A percentile compares a stretch with the other conserved stretches of the same genome.
Evolutionary conservation across 2,113 vertebrate species (phyloP).

Genomic region (Potamarius usumacintae): DNA sequence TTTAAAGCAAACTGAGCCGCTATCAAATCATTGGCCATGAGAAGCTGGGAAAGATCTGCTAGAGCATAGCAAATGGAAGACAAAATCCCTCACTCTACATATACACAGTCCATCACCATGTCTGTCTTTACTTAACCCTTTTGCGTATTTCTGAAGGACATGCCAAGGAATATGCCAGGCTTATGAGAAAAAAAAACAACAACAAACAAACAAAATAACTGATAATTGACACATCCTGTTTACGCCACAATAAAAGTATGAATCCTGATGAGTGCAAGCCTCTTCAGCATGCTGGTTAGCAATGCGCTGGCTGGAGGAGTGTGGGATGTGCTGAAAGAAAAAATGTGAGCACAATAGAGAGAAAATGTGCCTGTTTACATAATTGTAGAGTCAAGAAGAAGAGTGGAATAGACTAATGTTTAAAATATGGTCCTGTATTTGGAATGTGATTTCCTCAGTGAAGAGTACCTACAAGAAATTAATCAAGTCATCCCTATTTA

Average conservation of each 20-base stretch:
- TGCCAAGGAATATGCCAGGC: conserved; percentile 51
- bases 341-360: conserved; percentile 43
- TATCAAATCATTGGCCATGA: conserved; percentile 19
- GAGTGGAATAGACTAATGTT: conserved; percentile 21
- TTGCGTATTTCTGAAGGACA: conserved; percentile 49
- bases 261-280: conserved; percentile 38
- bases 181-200: background rate
- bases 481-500: background rate
- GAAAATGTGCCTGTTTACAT: conserved; percentile 42
- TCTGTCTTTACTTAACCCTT: conserved; percentile 41
- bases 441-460: background rate
- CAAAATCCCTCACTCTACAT: conserved; percentile 32
- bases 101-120: conserved; percentile 40
- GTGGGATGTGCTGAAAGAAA: conserved; percentile 38
- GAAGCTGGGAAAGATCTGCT: conserved; percentile 44
- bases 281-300: conserved; percentile 39
- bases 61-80: conserved; percentile 41
- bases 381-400: conserved; percentile 30
- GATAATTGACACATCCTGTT: conserved; percentile 61
- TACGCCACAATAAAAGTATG: conserved; percentile 57
- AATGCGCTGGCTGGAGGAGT: conserved; percentile 38
- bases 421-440: conserved; percentile 14
- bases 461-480: background rate
- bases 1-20: conserved; percentile 38
- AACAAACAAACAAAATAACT: conserved; percentile 51